Conservation (phyloP, 2,888 invertebrate species). For the Microdon myrmicae region DNA sequence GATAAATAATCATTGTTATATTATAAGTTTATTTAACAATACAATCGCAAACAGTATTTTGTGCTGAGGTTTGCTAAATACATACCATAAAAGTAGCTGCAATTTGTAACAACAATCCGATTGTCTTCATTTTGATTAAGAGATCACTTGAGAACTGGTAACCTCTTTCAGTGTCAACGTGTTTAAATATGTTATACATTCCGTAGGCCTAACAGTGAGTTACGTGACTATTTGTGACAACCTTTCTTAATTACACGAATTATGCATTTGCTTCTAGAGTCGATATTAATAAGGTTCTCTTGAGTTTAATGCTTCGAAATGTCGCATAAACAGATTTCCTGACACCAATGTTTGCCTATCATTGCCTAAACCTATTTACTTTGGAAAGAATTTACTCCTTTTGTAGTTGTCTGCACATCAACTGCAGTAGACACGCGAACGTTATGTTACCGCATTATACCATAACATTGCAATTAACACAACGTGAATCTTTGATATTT, state of each 20-base stretch:
- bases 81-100: constrained; percentile 64
- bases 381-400: too few species aligned
- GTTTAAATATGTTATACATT: constrained; percentile 42
- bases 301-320: too few species aligned
- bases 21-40: constrained; percentile 1
- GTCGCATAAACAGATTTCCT: too few species aligned
- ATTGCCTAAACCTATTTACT: too few species aligned
- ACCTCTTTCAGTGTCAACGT: constrained; percentile 16
- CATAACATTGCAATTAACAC: too few species aligned
- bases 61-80: constrained; percentile 33
- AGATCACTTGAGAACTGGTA: constrained; percentile 42
- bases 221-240: constrained; percentile 41
- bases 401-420: too few species aligned
- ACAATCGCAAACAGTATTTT: neutral
- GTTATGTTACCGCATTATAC: too few species aligned
- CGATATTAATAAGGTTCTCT: too few species aligned
- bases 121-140: constrained; percentile 58
- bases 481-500: too few species aligned
- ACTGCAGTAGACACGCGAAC: too few species aligned
- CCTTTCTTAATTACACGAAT: constrained; percentile 11
- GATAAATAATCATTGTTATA: constrained; percentile 3
- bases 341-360: too few species aligned
- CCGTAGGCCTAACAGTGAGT: constrained; percentile 11
- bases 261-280: too few species aligned
- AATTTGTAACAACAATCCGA: constrained; percentile 59